Conservation (phyloP, 2,888 invertebrate species). For the Conomelus anceps region DNA sequence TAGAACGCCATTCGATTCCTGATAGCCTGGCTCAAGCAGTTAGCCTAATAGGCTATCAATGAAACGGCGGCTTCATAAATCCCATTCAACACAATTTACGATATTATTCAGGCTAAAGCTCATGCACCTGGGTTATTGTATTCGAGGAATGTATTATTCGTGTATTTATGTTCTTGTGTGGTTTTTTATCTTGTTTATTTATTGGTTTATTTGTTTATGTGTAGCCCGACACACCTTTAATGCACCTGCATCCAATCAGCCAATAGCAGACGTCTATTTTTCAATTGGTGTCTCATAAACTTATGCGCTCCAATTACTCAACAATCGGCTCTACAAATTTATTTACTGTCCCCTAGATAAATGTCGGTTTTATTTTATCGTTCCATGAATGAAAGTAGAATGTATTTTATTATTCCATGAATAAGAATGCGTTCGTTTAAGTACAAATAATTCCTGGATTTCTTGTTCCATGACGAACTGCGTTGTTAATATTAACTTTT, state of each 20-base stretch:
- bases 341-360: neutral
- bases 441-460: too few species aligned
- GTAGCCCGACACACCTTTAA: neutral
- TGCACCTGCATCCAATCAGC: neutral
- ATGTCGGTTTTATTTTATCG: neutral
- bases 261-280: too few species aligned
- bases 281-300: too few species aligned
- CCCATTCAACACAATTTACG: neutral
- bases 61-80: neutral
- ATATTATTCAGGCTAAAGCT: neutral
- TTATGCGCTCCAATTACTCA: neutral
- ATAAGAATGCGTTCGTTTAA: too few species aligned
- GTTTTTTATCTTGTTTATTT: neutral
- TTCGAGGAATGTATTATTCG: too few species aligned
- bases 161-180: neutral
- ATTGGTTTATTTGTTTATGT: neutral
- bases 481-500: too few species aligned
- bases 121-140: neutral
- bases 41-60: neutral
- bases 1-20: neutral
- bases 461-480: too few species aligned
- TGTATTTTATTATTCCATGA: too few species aligned
- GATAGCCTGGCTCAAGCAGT: neutral
- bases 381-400: neutral
- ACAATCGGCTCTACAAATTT: neutral